phyloP scores from a whole-genome alignment of 2,888 invertebrate species.

The Cantharis nigra region DNA sequence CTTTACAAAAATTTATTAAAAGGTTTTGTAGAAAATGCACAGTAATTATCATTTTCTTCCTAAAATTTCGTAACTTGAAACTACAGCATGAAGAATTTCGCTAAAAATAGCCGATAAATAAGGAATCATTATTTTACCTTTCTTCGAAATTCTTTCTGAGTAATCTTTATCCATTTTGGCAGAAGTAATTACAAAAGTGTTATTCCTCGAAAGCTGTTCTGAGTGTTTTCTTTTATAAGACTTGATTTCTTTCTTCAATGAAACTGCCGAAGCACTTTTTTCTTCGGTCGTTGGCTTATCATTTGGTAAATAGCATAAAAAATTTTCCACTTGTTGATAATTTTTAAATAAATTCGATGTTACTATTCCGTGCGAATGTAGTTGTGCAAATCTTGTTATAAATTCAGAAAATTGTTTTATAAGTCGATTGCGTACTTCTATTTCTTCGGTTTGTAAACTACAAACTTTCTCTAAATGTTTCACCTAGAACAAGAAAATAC shows the following conservation, averaged over 20 bases:
- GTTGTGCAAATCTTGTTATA: conserved; percentile 62
- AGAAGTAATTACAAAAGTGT: conserved; percentile 24
- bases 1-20: neutral
- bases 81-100: conserved; percentile 1
- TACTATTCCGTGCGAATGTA: conserved; percentile 63
- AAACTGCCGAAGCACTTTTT: neutral
- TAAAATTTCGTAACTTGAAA: conserved; percentile 2
- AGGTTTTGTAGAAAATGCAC: neutral
- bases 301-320: neutral
- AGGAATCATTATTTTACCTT: conserved; percentile 48
- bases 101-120: conserved; percentile 41
- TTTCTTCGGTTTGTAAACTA: conserved; percentile 40
- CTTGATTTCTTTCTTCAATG: neutral
- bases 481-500: conserved; percentile 35
- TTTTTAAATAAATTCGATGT: conserved; percentile 62
- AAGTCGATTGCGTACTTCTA: conserved; percentile 38
- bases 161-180: conserved; percentile 22
- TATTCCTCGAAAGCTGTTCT: neutral
- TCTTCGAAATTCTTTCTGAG: conserved; percentile 41
- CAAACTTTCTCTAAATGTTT: conserved; percentile 39
- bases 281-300: neutral
- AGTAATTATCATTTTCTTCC: neutral
- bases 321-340: conserved; percentile 63
- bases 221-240: neutral
- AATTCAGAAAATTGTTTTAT: conserved; percentile 54